Base-by-base conservation (phyloP, 2,888 invertebrate species). In the Clitarchus hookeri region DNA sequence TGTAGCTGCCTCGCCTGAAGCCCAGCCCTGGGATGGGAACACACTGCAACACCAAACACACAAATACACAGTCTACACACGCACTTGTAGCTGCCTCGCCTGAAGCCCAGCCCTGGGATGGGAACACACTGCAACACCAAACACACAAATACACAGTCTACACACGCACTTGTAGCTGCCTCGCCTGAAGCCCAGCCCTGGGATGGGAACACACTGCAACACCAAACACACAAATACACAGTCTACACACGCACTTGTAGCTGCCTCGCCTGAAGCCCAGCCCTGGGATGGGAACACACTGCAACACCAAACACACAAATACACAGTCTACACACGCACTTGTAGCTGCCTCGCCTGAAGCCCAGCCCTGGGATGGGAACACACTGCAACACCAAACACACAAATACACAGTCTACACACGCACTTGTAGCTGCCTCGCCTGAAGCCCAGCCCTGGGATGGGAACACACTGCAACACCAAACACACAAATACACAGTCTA, bases 121-220 rank as follows among this genome's bases (percentile, higher is more conserved):
- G 97, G 95, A 36, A 96, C 95, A 90, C 98, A 98, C 98, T 97
- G 94, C 82, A 92, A 91, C 91, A 91, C 27, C 65, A 36, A 82
- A n/a, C n/a, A n/a, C n/a, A n/a, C n/a, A n/a, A n/a, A n/a, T n/a
- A n/a, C n/a, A n/a, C n/a, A n/a, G 93, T 88, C 95, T 94, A 92
- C 98, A 98, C 82, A 96, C 94, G 91, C 98, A 98, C 90, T 96
- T 95, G 93, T 98, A 98, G 89, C 97, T 97, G 84, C 98, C 98
- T 23, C 97, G 94, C 3, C 97, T 95, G 91, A 98, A 97, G 88
- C 98, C 98, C 88, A 97, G 92, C 0, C 97, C 98, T 8, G 96
- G 94, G 27, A 97, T 94, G 1, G 97, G 95, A 36, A 96, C 95
- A 90, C 98, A 98, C 98, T 97, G 94, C 82, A 92, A 91, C 91